Base-by-base conservation (phyloP, 1,140 invertebrate species). In the Nymphalis io region DNA sequence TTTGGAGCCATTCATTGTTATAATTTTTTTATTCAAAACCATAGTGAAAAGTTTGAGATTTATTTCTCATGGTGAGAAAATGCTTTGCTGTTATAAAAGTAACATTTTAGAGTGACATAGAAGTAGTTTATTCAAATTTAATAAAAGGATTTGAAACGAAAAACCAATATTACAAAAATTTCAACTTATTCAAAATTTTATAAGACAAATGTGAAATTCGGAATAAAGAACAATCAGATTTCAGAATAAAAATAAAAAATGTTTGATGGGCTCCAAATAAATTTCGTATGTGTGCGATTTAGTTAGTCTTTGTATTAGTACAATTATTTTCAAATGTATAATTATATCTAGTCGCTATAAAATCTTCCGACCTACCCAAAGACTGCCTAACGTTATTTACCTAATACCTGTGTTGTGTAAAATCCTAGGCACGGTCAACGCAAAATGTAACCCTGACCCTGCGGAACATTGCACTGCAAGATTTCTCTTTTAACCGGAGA, bases 291-390 rank as follows among this genome's bases (percentile, higher is more conserved):
- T 62, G 70, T 75, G 78, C 73, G 74, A 73, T 67, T 79, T 79
- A 82, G 74, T 81, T 83, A 82, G 74, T 72, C 76, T 77, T 81
- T 79, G 80, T 76, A 73, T 80, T 88, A 83, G 84, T 81, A 82
- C 68, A 84, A 82, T 83, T 85, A 79, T 82, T 77, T 69, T 76
- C 60, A 67, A 77, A 75, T 70, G 70, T 70, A 73, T 64, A 33
- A 72, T 74, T 73, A 78, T 85, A 78, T 78, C 66, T 90, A 91
- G 87, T 82, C 76, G 87, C 88, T 89, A 87, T 78, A 80, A 84
- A 90, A 91, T 88, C 89, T 92, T 89, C 91, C 91, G 89, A 92
- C 90, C 90, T 92, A 90, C 86, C 91, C 90, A 92, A 92, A 92
- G 91, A 92, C 91, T 92, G 91, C 90, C 89, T 90, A 85, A 87